Evolutionary conservation across 1,140 invertebrate genomes (phyloP), one percentile per base, ranked within the genome.

Genomic region (Zaprionus kolodkinae): DNA sequence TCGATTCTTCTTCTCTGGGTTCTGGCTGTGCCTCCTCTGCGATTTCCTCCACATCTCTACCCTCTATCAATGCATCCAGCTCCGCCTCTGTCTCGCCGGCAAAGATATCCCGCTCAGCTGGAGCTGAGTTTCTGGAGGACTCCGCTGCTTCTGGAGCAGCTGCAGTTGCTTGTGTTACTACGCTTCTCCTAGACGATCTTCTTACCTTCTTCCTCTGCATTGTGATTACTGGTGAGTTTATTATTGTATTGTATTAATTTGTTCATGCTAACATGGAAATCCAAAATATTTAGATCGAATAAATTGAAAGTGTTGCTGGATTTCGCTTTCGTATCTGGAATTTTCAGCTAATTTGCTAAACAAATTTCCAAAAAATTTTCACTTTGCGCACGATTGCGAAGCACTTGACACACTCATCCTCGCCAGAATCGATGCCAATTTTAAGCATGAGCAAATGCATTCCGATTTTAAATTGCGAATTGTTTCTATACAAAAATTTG

Each of bases 391-490:
- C 21, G 36, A 52, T 65, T 33, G 36, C 43, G 55, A 40, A 17
- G 30, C 17, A 52, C 36, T 50, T 27, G 36, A 60, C 21, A 45
- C 40, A 50, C 25, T 45, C 43, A 30, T 45, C 30, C 17, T 15
- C 17, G 13, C 27, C 25, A 17, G 36, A 54, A 30, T 68, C 72
- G 68, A 56, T 66, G 74, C 75, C 78, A 89, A 71, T 81, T 89
- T 84, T 84, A 89, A 84, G 77, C 76, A 85, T 89, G 80, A 89
- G 52, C 61, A 61, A 78, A 81, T 89, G 74, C 84, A 88, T 61
- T 73, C 68, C 71, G 45, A 64, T 72, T 73, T 57, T 45, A 78
- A 69, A 56, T 86, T 76, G 40, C 33, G n/a, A 15, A 43, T 15
- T 43, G 7, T 43, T n/a, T n/a, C n/a, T n/a, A n/a, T 7, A 45